phyloP scores from a whole-genome alignment of 2,113 vertebrate genomes.

The Octodon degus region DNA sequence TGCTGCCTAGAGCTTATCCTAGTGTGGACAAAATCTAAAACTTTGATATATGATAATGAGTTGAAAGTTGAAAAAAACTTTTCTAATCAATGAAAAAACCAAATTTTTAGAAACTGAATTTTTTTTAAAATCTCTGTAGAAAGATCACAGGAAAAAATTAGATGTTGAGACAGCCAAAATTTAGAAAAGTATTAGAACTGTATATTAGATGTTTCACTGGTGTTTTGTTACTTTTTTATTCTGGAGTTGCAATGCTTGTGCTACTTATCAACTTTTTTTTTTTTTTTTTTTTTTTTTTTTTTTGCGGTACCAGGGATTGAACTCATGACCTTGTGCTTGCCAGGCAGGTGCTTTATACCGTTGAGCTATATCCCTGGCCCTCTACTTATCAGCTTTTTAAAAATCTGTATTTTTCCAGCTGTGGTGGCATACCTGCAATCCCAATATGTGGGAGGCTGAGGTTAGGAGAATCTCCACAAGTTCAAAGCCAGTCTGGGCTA shows the following conservation, averaged over 20 bases:
- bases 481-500: background rate
- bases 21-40: constrained; percentile 8
- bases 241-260: background rate
- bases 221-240: background rate
- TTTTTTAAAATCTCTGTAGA: background rate
- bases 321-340: too few relatives aligned
- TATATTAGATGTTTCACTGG: background rate
- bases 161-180: background rate
- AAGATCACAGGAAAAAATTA: background rate
- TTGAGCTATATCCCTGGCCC: too few relatives aligned
- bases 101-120: background rate
- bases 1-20: background rate
- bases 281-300: too few relatives aligned
- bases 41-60: background rate
- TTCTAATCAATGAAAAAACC: background rate
- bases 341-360: too few relatives aligned
- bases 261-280: background rate
- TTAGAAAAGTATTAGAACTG: background rate
- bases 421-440: background rate
- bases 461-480: background rate
- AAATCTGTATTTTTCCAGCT: background rate
- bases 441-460: background rate
- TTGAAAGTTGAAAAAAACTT: background rate
- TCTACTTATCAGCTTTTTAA: background rate
- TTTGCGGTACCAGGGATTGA: too few relatives aligned